phyloP scores from a whole-genome alignment of 2,888 invertebrate species.

The Tubiluchus corallicola region DNA sequence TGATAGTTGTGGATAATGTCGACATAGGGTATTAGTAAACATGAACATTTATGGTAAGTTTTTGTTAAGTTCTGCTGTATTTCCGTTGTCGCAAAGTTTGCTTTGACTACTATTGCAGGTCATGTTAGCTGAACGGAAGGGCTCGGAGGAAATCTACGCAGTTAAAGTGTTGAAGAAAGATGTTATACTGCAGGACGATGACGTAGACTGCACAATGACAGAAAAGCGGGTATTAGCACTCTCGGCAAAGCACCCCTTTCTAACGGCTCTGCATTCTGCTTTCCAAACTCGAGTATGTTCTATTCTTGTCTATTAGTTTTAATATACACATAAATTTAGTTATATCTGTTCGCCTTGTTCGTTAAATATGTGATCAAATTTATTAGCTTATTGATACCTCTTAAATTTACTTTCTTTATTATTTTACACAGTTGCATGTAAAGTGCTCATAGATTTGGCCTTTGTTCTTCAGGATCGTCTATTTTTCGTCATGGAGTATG shows the following conservation, averaged over 20 bases:
- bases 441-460: slow-evolving; percentile 1
- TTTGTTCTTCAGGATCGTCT: slow-evolving; percentile 47
- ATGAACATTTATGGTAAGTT: not conserved
- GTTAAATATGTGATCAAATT: slow-evolving; percentile 1
- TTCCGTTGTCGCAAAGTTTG: not conserved
- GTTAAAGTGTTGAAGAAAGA: slow-evolving; percentile 78
- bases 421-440: not conserved
- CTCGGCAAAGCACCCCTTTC: slow-evolving; percentile 93
- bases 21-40: too few species aligned
- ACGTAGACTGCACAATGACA: slow-evolving; percentile 97
- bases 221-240: slow-evolving; percentile 89
- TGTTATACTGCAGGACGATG: slow-evolving; percentile 94
- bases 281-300: slow-evolving; percentile 65
- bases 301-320: too few species aligned
- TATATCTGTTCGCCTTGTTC: slow-evolving; percentile 2
- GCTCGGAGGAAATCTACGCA: slow-evolving; percentile 60
- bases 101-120: slow-evolving; percentile 39
- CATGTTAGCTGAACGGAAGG: slow-evolving; percentile 85
- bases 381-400: slow-evolving; percentile 8
- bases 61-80: not conserved
- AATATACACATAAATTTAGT: too few species aligned
- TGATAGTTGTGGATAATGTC: too few species aligned
- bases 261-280: slow-evolving; percentile 87
- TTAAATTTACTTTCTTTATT: slow-evolving; percentile 4
- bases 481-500: slow-evolving; percentile 99